Evolutionary conservation across 1,140 invertebrate species (phyloP).

Genomic region (Microplitis mediator): DNA sequence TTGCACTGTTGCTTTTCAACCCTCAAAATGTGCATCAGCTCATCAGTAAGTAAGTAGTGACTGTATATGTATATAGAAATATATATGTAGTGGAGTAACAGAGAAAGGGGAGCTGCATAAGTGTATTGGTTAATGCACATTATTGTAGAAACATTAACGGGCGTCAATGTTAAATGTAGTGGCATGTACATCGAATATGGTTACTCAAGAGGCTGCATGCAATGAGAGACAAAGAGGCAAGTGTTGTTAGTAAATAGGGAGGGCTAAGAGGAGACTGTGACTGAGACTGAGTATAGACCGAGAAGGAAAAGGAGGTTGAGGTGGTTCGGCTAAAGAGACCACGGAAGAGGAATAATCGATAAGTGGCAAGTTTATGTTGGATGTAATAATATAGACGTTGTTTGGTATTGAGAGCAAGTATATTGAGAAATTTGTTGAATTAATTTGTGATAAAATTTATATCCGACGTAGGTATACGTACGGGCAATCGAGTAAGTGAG

Average conservation of each 20-base stretch:
- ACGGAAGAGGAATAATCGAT: slow-evolving; percentile 1
- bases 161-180: slow-evolving; percentile 14
- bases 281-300: too few relatives aligned
- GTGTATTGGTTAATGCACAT: neutral
- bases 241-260: neutral
- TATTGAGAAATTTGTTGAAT: too few relatives aligned
- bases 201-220: slow-evolving; percentile 14
- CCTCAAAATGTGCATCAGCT: slow-evolving; percentile 1
- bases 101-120: neutral
- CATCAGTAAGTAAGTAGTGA: too few relatives aligned
- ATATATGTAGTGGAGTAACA: too few relatives aligned
- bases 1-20: neutral
- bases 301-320: too few relatives aligned
- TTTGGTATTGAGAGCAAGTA: neutral
- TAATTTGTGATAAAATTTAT: too few relatives aligned
- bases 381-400: neutral
- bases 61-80: neutral
- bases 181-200: neutral
- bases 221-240: slow-evolving; percentile 7
- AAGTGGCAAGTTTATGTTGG: neutral
- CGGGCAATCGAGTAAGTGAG: too few relatives aligned
- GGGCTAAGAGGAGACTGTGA: too few relatives aligned
- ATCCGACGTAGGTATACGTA: too few relatives aligned
- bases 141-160: neutral
- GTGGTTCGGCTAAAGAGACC: too few relatives aligned